These are phyloP conservation scores for Echinometra lucunter DNA, from an alignment of 53 echinoderm and acorn worm species.

Conservation along the genomic window DNA sequence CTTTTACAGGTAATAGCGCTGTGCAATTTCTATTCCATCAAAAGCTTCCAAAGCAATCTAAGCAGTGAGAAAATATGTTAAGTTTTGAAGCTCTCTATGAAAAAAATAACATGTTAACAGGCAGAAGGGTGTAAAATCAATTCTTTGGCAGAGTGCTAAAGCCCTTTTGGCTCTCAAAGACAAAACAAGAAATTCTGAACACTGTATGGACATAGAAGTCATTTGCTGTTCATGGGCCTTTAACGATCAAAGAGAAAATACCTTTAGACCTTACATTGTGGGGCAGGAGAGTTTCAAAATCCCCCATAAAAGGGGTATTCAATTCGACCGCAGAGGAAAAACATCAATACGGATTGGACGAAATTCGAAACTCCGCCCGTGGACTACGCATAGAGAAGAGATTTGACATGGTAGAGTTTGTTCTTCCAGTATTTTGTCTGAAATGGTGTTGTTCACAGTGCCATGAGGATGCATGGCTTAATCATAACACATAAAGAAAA, in stretches of 20 bases:
- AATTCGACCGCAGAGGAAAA: constrained; percentile 51
- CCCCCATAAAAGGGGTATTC: constrained; percentile 46
- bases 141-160: background rate
- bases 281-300: constrained; percentile 58
- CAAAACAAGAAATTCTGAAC: background rate
- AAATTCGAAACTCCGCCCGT: constrained; percentile 40
- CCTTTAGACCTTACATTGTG: constrained; percentile 37
- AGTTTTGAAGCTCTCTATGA: too few species aligned
- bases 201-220: background rate
- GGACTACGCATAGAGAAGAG: constrained; percentile 24
- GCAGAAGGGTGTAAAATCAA: too few species aligned
- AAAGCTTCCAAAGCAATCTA: too few species aligned
- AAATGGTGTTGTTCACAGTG: background rate
- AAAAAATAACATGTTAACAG: too few species aligned
- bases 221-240: background rate
- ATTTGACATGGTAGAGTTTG: background rate
- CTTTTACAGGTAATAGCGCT: too few species aligned
- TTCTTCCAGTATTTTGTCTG: background rate
- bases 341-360: constrained; percentile 58
- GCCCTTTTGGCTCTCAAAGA: background rate
- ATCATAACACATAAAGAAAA: background rate
- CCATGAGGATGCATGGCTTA: background rate
- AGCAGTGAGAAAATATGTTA: too few species aligned
- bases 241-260: constrained; percentile 43
- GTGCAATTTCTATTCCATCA: too few species aligned